phyloP scores from a whole-genome alignment of 1,140 invertebrate species.

The Aphis craccivora region DNA sequence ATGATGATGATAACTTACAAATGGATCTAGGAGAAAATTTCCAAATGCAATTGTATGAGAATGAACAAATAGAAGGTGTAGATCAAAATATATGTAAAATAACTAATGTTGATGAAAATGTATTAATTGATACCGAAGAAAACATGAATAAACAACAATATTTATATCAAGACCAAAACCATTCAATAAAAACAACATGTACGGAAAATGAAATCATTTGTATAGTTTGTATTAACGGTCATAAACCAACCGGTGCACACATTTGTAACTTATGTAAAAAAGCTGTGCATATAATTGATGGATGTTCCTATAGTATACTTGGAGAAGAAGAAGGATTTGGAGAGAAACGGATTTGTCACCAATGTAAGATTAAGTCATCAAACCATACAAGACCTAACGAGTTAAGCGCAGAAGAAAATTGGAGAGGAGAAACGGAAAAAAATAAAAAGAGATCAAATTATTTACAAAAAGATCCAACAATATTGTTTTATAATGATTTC shows the following conservation, averaged over 20 bases:
- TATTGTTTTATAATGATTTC: constrained; percentile 21
- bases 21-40: background rate
- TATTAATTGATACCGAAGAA: too few species aligned
- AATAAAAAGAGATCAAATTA: background rate
- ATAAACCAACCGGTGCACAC: constrained; percentile 2
- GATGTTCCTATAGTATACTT: background rate
- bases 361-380: background rate
- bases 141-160: background rate
- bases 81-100: background rate
- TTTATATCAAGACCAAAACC: background rate
- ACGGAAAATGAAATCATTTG: background rate
- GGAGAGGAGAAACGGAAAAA: background rate
- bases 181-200: background rate
- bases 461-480: constrained; percentile 36
- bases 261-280: background rate
- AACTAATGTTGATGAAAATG: too few species aligned
- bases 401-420: background rate
- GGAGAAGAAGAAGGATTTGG: background rate
- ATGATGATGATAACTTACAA: background rate
- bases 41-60: background rate
- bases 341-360: constrained; percentile 16
- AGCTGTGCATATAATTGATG: constrained; percentile 14
- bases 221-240: background rate
- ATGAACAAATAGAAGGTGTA: background rate
- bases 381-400: background rate